phyloP scores from a whole-genome alignment of 2,888 invertebrate genomes.

The Tanypteryx hageni region DNA sequence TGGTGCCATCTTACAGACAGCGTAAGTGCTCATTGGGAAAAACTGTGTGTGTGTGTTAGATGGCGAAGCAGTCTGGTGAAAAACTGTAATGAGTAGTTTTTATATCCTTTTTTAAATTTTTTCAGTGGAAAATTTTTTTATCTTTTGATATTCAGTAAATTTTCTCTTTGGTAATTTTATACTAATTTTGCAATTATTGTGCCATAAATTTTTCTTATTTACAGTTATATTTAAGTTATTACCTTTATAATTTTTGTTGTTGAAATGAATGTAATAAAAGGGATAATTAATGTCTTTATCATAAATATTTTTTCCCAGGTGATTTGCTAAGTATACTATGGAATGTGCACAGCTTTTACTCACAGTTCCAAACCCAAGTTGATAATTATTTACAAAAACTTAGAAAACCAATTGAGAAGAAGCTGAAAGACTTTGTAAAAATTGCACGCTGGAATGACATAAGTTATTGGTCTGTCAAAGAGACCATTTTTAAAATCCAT shows the following conservation, averaged over 20 bases:
- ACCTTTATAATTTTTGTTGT: neutral
- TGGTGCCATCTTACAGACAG: conserved; percentile 75
- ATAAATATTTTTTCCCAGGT: conserved; percentile 72
- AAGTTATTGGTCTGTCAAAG: conserved; percentile 95
- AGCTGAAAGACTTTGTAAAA: conserved; percentile 94
- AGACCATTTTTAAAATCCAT: conserved; percentile 92
- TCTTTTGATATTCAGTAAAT: neutral
- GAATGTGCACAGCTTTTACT: conserved; percentile 90
- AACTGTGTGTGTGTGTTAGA: no score
- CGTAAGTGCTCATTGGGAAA: conserved; percentile 72
- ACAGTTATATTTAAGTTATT: neutral
- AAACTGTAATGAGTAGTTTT: no score
- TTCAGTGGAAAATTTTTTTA: neutral
- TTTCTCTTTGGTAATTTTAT: neutral
- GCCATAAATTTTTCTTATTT: neutral
- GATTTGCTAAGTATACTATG: conserved; percentile 83
- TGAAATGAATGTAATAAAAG: neutral
- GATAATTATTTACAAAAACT: conserved; percentile 81
- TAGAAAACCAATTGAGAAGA: conserved; percentile 91
- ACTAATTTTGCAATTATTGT: neutral
- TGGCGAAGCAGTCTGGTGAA: no score
- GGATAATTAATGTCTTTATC: conserved; percentile 56
- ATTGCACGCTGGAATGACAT: conserved; percentile 97
- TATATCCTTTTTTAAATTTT: neutral
- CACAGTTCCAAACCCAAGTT: conserved; percentile 85